These are phyloP conservation scores for Myiotriccus ornatus DNA, from an alignment of 2,797 vertebrate genomes.

Conservation along the genomic window DNA sequence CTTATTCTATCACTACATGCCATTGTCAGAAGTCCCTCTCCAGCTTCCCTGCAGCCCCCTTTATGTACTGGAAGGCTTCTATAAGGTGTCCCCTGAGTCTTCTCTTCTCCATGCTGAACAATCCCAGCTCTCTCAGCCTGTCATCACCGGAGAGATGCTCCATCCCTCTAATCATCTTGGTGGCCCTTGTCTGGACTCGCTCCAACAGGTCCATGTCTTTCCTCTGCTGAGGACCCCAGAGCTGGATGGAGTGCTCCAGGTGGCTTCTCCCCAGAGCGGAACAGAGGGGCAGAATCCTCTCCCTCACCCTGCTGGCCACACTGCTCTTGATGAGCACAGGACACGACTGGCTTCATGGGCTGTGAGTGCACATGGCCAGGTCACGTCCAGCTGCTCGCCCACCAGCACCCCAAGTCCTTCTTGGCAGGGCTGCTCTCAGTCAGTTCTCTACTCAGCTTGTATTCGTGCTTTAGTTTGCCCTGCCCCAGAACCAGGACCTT, in stretches of 20 bases:
- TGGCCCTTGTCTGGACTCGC: background rate
- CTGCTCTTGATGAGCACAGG: background rate
- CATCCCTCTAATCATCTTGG: fast-evolving
- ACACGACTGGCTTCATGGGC: background rate
- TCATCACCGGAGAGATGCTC: background rate
- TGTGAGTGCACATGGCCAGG: fast-evolving
- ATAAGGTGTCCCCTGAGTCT: fast-evolving
- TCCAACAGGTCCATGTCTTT: fast-evolving
- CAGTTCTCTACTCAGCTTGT: background rate
- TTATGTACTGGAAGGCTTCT: background rate
- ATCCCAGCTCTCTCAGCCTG: background rate
- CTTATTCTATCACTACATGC: background rate
- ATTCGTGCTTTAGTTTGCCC: background rate
- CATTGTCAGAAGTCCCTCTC: background rate
- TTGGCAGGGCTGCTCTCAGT: background rate
- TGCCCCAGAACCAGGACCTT: background rate
- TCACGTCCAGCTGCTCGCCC: background rate
- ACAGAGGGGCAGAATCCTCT: background rate
- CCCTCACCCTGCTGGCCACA: background rate
- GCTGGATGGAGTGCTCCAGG: background rate
- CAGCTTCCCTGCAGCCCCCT: background rate
- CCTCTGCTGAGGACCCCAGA: background rate
- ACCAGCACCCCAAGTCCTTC: background rate
- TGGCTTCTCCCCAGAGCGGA: background rate
- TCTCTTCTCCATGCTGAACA: background rate